Base-by-base conservation (phyloP, 2,113 vertebrate species). In the Podarcis raffonei region DNA sequence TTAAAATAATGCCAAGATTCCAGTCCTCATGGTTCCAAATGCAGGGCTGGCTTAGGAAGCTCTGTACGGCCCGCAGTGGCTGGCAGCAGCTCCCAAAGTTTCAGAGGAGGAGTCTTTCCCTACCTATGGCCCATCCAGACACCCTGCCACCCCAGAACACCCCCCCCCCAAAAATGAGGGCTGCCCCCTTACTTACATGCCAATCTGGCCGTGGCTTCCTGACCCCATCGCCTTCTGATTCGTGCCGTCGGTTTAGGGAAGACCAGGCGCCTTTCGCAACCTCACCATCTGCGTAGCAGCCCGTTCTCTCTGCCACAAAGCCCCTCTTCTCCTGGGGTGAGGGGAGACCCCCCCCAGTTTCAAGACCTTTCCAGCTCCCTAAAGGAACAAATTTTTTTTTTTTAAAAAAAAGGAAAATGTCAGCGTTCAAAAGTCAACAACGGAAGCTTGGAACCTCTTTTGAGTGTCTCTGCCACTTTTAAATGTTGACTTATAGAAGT, bases 401-500 rank as follows among this genome's bases (percentile, higher is more conserved):
- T 48, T 48, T 48, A 2, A 48, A 8, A n/a, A n/a, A 16, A 20
- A 74, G n/a, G 57, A 20, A 53, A 84, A 84, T 25, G 59, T 37
- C 35, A 12, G 74, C 8, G 20, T 5, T 42, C 42, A 59, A 62
- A 62, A 62, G 59, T 79, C 75, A 86, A 78, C 59, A 69, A 12
- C 25, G 5, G 6, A 13, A 75, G 15, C 37, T 8, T 18, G 27
- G 15, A 20, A 30, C 48, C 48, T 12, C 48, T 53, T 48, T 25
- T 37, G 35, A 11, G 2, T 76, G 7, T 53, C 27, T 7, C 4
- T 13, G 6, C 83, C 20, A 37, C n/a, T 48, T 35, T 59, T 85
- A 57, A 85, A 85, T 85, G 75, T 85, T 85, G 12, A 75, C 62
- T 79, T 78, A 68, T 16, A 22, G 25, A 42, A 48, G 35, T 23